Percentiles rank a stretch among this genome's conserved stretches.
Evolutionary conservation across 2,888 invertebrate species (phyloP).

Genomic region (Hedya salicella): DNA sequence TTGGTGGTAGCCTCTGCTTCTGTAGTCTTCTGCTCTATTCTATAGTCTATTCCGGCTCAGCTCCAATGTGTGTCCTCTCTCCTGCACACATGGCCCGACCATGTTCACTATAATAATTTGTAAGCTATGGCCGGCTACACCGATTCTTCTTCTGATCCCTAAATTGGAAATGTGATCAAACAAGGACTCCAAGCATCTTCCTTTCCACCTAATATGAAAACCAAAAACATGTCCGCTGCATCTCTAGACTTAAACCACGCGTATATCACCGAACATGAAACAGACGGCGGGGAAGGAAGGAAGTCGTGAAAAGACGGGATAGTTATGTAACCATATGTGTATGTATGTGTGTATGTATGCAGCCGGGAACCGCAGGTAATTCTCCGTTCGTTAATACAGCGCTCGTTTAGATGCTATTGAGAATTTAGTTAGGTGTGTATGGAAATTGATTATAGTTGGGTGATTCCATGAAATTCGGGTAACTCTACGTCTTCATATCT

Average conservation of each 20-base stretch:
- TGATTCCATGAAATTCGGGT: too few relatives aligned
- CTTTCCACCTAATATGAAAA: neutral
- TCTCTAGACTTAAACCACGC: conserved; percentile 38
- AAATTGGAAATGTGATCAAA: too few relatives aligned
- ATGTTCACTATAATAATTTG: too few relatives aligned
- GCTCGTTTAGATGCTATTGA: conserved; percentile 28
- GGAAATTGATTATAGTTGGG: conserved; percentile 10
- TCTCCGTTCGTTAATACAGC: conserved; percentile 48
- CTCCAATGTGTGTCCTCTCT: too few relatives aligned
- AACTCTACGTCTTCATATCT: too few relatives aligned
- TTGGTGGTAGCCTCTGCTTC: too few relatives aligned
- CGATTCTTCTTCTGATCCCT: too few relatives aligned
- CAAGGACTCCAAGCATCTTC: too few relatives aligned
- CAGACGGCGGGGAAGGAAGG: conserved; percentile 57
- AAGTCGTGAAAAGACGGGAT: conserved; percentile 52
- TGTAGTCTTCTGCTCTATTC: too few relatives aligned
- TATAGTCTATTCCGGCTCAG: too few relatives aligned
- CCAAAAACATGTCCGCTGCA: neutral
- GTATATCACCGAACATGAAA: conserved; percentile 48
- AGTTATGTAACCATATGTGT: conserved; percentile 52
- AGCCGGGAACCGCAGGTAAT: conserved; percentile 47
- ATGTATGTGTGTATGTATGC: conserved; percentile 20
- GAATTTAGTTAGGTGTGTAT: neutral
- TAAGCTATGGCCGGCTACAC: too few relatives aligned
- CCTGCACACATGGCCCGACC: too few relatives aligned